Base-by-base conservation (phyloP, 2,113 vertebrate species). In the Passerina amoena region DNA sequence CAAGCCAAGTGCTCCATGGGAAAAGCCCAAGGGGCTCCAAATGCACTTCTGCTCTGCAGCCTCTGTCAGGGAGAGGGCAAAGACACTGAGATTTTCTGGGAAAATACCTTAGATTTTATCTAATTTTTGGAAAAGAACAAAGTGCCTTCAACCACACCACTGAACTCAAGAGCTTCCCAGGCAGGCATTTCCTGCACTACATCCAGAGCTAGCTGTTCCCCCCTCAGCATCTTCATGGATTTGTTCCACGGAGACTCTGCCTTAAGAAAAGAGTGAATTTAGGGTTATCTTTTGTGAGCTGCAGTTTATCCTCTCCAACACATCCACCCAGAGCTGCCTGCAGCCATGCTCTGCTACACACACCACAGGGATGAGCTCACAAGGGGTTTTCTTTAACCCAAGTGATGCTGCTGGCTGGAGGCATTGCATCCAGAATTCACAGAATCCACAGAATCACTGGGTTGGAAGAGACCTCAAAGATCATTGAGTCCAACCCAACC, bases 21-120 rank as follows among this genome's bases (percentile, higher is more conserved):
- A 94, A 95, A 97, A 83, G 87, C 89, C 85, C 82, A 84, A 35
- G 70, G 68, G 87, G 66, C 28, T 85, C 45, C 61, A 69, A 64
- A 63, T 1, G 0, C 33, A 18, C 75, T 93, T 96, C 42, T 90
- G 22, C 57, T 96, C 72, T 53, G 22, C 63, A 89, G 63, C 73
- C 35, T 72, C 50, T 79, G 37, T 87, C 73, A 76, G 73, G 28
- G 59, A 89, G 42, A 86, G 15, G 22, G 53, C 7, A 3, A 71
- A 85, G 40, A 78, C 53, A 89, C 40, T 40, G n/a, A 54, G n/a
- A 91, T 28, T 56, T 88, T 94, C 88, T 90, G 79, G 88, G 88
- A 95, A 95, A 92, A 71, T 40, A 28, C 17, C 47, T 88, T 56
- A 28, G 56, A 88, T 90, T 90, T 86, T 90, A 90, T 90, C 47